Base-by-base conservation (phyloP, 2,113 vertebrate species). In the Passer domesticus region DNA sequence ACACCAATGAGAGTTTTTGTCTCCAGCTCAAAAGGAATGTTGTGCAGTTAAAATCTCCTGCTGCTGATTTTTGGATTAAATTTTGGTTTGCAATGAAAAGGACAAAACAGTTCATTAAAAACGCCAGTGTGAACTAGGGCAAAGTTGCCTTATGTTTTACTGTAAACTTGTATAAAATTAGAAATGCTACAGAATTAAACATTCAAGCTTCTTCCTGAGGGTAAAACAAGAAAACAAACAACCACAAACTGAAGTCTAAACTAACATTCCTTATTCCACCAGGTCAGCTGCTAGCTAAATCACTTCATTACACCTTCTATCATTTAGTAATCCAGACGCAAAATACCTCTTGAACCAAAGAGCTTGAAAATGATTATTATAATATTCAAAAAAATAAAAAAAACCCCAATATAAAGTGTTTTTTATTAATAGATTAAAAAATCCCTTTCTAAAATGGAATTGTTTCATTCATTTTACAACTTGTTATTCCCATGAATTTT, bases 151-250 rank as follows among this genome's bases (percentile, higher is more conserved):
- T 67, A 75, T 86, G 52, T 13, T 77, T 94, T 92, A 67, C 63
- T 31, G 18, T 59, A 30, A 70, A 50, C 30, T 81, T 37, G 15
- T 75, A 55, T 33, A 92, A 80, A 58, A 63, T 47, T n/a, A 77
- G 56, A 66, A 93, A 90, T 83, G 56, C 53, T 87, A 27, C 28
- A 83, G 52, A 92, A 80, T 79, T 77, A 86, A 93, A 88, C 4
- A 10, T 69, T 81, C 55, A 74, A 89, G 24, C 39, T 89, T 37
- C 23, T 70, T 92, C 83, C 80, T 56, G 33, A 63, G 80, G 74
- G 78, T 76, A 82, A 94, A 92, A 76, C 73, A 92, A 82, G 30
- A 88, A 86, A 91, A 66, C 39, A 70, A 92, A 15, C 63, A 86
- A 49, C 44, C 18, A 67, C 77, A 91, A 91, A 88, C 67, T 77